Base-by-base conservation (phyloP, 1,140 invertebrate species). In the Mizuhopecten yessoensis region DNA sequence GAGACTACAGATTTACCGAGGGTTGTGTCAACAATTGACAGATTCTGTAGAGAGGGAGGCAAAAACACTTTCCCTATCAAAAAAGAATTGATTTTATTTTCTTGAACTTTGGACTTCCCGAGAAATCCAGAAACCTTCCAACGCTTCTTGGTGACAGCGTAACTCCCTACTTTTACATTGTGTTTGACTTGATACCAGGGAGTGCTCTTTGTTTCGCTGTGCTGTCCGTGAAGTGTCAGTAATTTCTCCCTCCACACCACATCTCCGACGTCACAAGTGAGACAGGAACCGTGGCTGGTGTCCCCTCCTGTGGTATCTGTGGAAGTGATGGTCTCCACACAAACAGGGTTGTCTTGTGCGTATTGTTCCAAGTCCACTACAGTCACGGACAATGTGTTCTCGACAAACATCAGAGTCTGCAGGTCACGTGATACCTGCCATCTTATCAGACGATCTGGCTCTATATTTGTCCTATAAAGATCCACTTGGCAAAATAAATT, bases 221-320 rank as follows among this genome's bases (percentile, higher is more conserved):
- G 33, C 33, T 87, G 34, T 2, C 91, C 17, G 89, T 94, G 91
- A 23, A 94, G 90, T 13, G 75, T 87, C 0, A 93, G 57, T 11
- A 94, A 90, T 91, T 94, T 93, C 34, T 92, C 91, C 45, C 91
- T 93, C 94, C 94, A 95, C 29, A 89, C 23, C 34, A 57, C 29
- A 91, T 95, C 94, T 1, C 93, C 94, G 92, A 92, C 91, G 15
- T 92, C 90, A 86, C 91, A 92, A 34, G 92, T 94, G 34, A 45
- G 89, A 86, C 90, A 89, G 57, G 91, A 33, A 88, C 39, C n/a
- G n/a, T n/a, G n/a, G n/a, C n/a, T n/a, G n/a, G n/a, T 45, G 88
- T 33, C 87, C 90, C 86, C 36, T 57, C 33, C 29, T 86, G 88
- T 36, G 45, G n/a, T 0, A 34, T 88, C 23, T 86, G 45, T 33